phyloP scores from a whole-genome alignment of 2,113 vertebrate species.

The Megatriorchis doriae region DNA sequence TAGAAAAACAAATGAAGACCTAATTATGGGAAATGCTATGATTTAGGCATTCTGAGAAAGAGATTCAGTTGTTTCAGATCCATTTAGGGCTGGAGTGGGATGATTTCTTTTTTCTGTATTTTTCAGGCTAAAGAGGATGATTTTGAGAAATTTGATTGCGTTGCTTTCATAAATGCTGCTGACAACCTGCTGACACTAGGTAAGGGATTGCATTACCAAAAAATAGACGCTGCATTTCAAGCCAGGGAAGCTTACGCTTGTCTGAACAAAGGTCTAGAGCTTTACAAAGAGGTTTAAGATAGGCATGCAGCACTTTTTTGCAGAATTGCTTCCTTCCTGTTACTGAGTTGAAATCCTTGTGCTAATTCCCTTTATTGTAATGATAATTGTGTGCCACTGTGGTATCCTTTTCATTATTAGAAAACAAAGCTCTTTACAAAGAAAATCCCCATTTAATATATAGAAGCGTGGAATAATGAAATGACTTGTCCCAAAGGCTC shows the following conservation, averaged over 20 bases:
- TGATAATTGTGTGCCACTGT: background rate
- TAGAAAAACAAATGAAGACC: too few relatives aligned
- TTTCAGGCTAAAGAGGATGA: slow-evolving; percentile 80
- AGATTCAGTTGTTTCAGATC: background rate
- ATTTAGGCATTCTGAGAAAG: background rate
- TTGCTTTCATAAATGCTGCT: slow-evolving; percentile 81
- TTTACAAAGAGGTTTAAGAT: background rate
- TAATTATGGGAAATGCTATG: background rate
- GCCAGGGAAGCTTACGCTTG: background rate
- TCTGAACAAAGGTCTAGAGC: background rate
- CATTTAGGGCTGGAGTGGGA: background rate
- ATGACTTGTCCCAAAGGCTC: background rate
- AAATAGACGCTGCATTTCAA: background rate
- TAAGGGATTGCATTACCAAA: slow-evolving; percentile 17
- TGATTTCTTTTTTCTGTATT: background rate
- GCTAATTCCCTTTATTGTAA: background rate
- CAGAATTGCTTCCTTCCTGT: background rate
- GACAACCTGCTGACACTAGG: slow-evolving; percentile 81
- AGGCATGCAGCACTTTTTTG: too few relatives aligned
- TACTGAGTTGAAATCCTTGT: background rate
- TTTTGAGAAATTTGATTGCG: slow-evolving; percentile 75
- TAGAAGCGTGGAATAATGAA: background rate
- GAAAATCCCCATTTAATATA: background rate
- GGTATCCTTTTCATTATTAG: background rate
- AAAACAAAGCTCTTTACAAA: background rate